Conservation (phyloP, 2,888 invertebrate species). For the Hydriomena furcata region DNA sequence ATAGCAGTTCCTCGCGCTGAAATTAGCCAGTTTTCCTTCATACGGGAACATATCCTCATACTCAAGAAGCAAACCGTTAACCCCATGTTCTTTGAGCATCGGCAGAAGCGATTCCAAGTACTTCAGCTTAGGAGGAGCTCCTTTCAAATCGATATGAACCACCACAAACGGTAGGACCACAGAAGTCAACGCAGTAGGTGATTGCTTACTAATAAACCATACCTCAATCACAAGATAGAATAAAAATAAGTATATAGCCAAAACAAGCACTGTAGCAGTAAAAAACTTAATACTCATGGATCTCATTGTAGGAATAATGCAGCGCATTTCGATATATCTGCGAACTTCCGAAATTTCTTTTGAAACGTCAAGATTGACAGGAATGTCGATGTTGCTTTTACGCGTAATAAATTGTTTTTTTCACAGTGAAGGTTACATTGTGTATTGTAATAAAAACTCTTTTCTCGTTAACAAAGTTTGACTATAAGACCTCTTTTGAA, state of each 20-base stretch:
- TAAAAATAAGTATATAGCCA: constrained; percentile 21
- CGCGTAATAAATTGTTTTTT: constrained; percentile 1
- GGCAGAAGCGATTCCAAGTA: constrained; percentile 86
- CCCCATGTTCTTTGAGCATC: constrained; percentile 85
- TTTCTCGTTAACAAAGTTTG: background rate
- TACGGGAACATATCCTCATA: constrained; percentile 96
- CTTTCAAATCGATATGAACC: constrained; percentile 93
- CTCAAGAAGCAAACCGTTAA: constrained; percentile 90
- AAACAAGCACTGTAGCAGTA: background rate
- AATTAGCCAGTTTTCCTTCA: constrained; percentile 79
- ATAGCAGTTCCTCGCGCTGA: constrained; percentile 87
- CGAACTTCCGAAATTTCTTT: constrained; percentile 1
- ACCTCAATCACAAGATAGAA: constrained; percentile 20
- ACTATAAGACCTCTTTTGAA: constrained; percentile 1
- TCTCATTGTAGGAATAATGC: constrained; percentile 10
- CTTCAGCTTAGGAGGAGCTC: constrained; percentile 88
- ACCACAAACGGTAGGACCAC: constrained; percentile 79
- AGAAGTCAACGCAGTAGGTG: background rate
- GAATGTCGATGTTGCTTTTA: constrained; percentile 2
- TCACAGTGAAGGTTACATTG: constrained; percentile 9
- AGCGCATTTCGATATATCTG: constrained; percentile 12
- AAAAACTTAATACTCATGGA: constrained; percentile 15
- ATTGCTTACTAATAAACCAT: constrained; percentile 5
- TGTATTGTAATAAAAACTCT: background rate
- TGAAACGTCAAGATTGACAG: constrained; percentile 8